Percentiles rank a stretch among this genome's conserved stretches.
phyloP scores from a whole-genome alignment of 2,888 invertebrate species.

The Mantis religiosa region DNA sequence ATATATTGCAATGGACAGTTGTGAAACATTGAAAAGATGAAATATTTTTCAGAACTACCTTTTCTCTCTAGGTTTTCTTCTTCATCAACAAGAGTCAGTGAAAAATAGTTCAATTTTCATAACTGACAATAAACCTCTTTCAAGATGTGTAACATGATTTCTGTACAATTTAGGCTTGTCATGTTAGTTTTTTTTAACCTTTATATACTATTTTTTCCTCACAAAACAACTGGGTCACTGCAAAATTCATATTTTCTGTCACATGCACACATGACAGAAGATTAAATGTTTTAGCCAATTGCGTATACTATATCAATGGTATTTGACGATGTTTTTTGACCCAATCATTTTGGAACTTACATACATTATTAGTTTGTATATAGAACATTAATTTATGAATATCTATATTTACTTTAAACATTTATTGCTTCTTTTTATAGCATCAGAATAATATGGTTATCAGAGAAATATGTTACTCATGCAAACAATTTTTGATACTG shows the following conservation, averaged over 20 bases:
- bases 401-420: background rate
- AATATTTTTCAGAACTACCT: background rate
- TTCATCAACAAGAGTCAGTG: background rate
- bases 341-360: background rate
- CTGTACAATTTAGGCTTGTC: background rate
- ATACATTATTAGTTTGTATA: conserved; percentile 12
- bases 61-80: background rate
- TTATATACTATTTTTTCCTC: background rate
- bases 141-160: background rate
- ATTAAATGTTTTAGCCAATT: background rate
- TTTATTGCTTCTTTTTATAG: background rate
- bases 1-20: background rate
- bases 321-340: background rate
- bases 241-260: background rate
- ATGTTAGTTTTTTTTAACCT: background rate
- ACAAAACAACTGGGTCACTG: background rate
- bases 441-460: background rate
- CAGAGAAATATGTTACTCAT: conserved; percentile 7
- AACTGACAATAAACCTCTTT: background rate
- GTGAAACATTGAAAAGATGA: background rate
- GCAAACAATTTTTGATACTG: background rate
- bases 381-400: conserved; percentile 7
- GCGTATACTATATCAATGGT: background rate
- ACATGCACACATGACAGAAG: background rate
- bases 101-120: background rate